Evolutionary conservation across 2,797 vertebrate species (phyloP), one percentile per base, ranked within the genome.

Genomic region (Taenioides sp.): DNA sequence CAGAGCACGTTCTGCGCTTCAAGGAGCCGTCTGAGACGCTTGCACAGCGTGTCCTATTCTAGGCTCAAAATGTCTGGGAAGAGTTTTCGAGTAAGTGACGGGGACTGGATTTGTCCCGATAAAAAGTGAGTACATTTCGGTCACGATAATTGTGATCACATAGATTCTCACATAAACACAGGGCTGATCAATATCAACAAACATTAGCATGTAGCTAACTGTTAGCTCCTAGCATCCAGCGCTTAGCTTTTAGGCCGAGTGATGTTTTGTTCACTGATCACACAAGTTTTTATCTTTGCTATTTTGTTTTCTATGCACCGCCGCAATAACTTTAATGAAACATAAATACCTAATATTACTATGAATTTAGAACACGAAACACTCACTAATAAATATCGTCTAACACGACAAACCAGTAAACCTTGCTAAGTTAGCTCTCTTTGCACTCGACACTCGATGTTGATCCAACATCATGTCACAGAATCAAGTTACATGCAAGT

Each of bases 1-100:
- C 57, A 25, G 23, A 7, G 57, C 16, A 28, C 57, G 57, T 59
- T 59, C 23, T 27, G 11, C 40, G 40, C 40, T 12, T 40, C 54
- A 57, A n/a, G 54, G 22, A 57, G 22, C n/a, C 20, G 50, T 20
- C 2, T 43, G 55, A 57, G 55, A 25, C 55, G 2, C 22, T 57
- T 2, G 57, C 9, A 25, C 7, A 25, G 55, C 7, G 62, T 28
- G 16, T 27, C 20, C 43, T 74, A 81, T 65, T 67, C 77, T 71
- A 66, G 82, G 47, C 72, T 70, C 40, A 16, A 91, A 74, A 97
- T 98, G 96, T 97, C 97, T 25, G 96, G 95, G 7, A 99, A 99
- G 94, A 98, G 97, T 93, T 98, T 99, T 88, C 95, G 97, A 82
- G 97, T 99, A 20, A 99, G 97, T 89, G 97, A 98, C 82, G 97